These are phyloP conservation scores for Latrodectus elegans DNA, from an alignment of 2,888 invertebrate genomes.

Conservation along the genomic window DNA sequence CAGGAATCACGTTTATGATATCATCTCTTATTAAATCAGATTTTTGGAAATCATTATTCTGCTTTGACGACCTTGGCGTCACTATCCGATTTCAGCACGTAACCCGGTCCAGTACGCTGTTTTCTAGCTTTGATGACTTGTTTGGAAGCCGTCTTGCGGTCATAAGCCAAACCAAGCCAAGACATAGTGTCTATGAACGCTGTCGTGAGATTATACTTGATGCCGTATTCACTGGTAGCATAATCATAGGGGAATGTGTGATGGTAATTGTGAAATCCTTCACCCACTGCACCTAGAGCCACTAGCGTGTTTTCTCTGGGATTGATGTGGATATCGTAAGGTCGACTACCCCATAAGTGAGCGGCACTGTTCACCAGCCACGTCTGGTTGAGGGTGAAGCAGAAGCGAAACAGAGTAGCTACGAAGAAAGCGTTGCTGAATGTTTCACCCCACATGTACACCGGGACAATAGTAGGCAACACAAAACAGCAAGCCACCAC, in stretches of 20 bases:
- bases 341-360: conserved; percentile 93
- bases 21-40: too few relatives aligned
- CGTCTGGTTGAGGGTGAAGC: conserved; percentile 89
- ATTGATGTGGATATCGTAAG: conserved; percentile 86
- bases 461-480: conserved; percentile 84
- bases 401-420: conserved; percentile 86
- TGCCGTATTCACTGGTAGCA: conserved; percentile 75
- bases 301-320: conserved; percentile 75
- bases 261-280: conserved; percentile 75
- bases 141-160: conserved; percentile 73
- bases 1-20: too few relatives aligned
- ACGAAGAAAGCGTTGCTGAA: conserved; percentile 87
- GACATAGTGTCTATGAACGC: conserved; percentile 76
- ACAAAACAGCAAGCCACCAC: conserved; percentile 76
- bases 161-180: conserved; percentile 74
- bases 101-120: conserved; percentile 75
- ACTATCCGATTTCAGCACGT: too few relatives aligned
- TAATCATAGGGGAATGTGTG: conserved; percentile 77
- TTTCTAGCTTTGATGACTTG: conserved; percentile 73
- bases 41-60: too few relatives aligned
- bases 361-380: conserved; percentile 96
- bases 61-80: too few relatives aligned
- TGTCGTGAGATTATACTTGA: conserved; percentile 75
- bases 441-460: conserved; percentile 88
- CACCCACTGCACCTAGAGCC: conserved; percentile 74